phyloP scores from a whole-genome alignment of 2,113 vertebrate genomes.

The Puntigrus tetrazona region DNA sequence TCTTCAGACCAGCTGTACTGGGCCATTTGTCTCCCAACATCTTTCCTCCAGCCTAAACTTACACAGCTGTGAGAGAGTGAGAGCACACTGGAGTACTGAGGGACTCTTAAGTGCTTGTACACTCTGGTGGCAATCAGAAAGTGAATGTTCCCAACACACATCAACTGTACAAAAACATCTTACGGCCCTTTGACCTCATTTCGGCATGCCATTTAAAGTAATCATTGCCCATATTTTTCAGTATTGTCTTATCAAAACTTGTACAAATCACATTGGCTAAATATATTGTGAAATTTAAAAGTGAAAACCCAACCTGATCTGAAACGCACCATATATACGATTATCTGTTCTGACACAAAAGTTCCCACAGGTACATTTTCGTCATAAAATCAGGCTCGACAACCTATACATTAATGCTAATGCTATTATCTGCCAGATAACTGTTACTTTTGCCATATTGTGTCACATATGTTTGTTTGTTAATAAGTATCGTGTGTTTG shows the following conservation, averaged over 20 bases:
- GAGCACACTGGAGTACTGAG: background rate
- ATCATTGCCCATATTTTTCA: background rate
- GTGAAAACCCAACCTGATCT: too few species aligned
- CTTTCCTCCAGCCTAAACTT: background rate
- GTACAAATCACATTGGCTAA: background rate
- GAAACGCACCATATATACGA: too few species aligned
- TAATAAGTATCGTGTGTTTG: background rate
- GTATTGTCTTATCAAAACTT: background rate
- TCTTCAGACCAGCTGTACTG: background rate
- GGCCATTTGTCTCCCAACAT: slow-evolving; percentile 3
- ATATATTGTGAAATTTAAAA: background rate
- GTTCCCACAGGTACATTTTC: too few species aligned
- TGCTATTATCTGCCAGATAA: background rate
- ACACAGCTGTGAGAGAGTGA: background rate
- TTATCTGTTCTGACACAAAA: too few species aligned
- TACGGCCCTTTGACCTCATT: background rate
- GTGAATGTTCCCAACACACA: background rate
- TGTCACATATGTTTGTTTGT: background rate
- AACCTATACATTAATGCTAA: background rate
- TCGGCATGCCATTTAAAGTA: background rate
- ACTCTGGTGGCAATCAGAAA: background rate
- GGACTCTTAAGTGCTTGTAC: slow-evolving; percentile 4
- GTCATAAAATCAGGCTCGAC: too few species aligned
- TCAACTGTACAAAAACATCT: background rate
- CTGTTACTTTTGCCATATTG: background rate